Conservation (phyloP, 2,113 vertebrate species). For the Brachyhypopomus gauderio region DNA sequence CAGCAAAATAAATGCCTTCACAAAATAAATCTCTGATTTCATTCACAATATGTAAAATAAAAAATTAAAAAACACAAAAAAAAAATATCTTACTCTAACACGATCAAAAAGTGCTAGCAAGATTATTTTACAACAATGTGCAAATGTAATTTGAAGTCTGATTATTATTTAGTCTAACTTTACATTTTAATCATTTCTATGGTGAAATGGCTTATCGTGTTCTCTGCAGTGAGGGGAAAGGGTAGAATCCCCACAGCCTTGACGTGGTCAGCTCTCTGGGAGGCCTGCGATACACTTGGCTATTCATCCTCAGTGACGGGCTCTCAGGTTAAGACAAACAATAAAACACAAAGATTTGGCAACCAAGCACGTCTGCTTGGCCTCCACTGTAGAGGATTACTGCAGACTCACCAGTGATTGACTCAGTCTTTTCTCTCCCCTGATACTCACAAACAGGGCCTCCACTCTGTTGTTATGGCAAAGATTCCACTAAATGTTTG, state of each 20-base stretch:
- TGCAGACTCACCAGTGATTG: too few species aligned
- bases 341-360: conserved; percentile 70
- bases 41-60: conserved; percentile 69
- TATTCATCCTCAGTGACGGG: conserved; percentile 40
- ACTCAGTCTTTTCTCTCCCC: too few species aligned
- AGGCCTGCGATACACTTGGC: conserved; percentile 54
- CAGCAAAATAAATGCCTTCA: conserved; percentile 75
- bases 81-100: conserved; percentile 50
- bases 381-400: conserved; percentile 9
- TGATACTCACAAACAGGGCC: too few species aligned
- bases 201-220: conserved; percentile 37
- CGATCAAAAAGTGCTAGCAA: conserved; percentile 67
- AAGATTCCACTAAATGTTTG: too few species aligned
- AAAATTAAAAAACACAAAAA: conserved; percentile 68
- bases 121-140: conserved; percentile 71
- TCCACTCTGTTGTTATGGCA: too few species aligned
- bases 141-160: conserved; percentile 62
- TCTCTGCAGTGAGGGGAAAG: conserved; percentile 19
- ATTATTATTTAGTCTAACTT: conserved; percentile 49
- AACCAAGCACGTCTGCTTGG: conserved; percentile 48
- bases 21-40: conserved; percentile 78
- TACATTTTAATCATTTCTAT: conserved; percentile 63
- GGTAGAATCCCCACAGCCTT: conserved; percentile 66
- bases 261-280: conserved; percentile 11
- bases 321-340: conserved; percentile 68